Evolutionary conservation across 1,140 invertebrate genomes (phyloP).

Genomic region (Zeugodacus cucurbitae): DNA sequence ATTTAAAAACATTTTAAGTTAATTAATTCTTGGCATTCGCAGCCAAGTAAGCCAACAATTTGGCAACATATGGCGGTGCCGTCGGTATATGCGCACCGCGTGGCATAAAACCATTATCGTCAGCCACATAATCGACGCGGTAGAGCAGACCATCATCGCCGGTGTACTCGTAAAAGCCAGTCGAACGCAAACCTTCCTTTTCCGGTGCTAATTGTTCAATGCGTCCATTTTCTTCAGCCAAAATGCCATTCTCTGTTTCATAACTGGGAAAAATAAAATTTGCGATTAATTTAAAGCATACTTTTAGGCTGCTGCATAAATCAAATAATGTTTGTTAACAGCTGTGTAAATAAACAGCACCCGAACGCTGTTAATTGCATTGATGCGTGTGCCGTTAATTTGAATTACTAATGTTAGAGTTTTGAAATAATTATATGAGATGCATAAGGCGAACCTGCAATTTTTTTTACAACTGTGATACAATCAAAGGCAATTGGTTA

Average conservation of each 20-base stretch:
- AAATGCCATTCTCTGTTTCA: slow-evolving; percentile 72
- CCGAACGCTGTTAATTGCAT: too few species aligned
- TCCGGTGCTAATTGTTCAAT: slow-evolving; percentile 66
- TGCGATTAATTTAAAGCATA: background rate
- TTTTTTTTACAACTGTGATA: too few species aligned
- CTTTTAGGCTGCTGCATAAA: background rate
- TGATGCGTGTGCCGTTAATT: too few species aligned
- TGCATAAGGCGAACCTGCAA: too few species aligned
- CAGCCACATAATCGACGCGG: slow-evolving; percentile 80
- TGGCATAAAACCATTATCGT: slow-evolving; percentile 85
- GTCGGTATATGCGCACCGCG: slow-evolving; percentile 84
- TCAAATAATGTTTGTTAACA: background rate
- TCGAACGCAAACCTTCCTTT: slow-evolving; percentile 64
- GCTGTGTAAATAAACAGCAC: background rate
- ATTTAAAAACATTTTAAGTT: background rate
- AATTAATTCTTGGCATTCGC: slow-evolving; percentile 45
- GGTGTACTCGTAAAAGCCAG: slow-evolving; percentile 73
- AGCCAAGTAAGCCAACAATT: slow-evolving; percentile 55
- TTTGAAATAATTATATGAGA: too few species aligned
- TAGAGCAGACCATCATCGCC: slow-evolving; percentile 63
- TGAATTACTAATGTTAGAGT: too few species aligned
- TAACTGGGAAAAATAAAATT: slow-evolving; percentile 54
- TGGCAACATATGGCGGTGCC: slow-evolving; percentile 54
- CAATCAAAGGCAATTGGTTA: too few species aligned
- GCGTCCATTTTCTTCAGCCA: slow-evolving; percentile 68